A percentile compares a stretch with the other conserved stretches of the same genome.
These are phyloP conservation scores for Urophycis tenuis DNA, from an alignment of 2,797 vertebrate genomes.

Conservation along the genomic window DNA sequence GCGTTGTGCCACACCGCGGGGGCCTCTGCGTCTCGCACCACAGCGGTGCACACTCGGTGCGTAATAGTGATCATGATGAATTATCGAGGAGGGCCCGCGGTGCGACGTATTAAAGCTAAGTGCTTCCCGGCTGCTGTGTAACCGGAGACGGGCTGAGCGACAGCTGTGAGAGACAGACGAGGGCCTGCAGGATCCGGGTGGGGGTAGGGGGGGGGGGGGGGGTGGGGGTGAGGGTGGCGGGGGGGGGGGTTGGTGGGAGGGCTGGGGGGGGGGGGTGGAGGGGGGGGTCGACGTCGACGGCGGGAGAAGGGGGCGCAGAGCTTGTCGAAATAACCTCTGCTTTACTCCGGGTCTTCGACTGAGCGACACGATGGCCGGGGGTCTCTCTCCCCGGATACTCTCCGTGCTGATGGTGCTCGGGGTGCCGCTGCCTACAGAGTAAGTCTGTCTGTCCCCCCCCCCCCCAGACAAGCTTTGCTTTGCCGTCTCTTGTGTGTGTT, in stretches of 20 bases:
- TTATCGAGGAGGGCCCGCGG: conserved; percentile 37
- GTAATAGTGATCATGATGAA: conserved; percentile 41
- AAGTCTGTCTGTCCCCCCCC: too few species aligned
- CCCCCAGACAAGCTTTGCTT: neutral
- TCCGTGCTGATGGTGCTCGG: conserved; percentile 42
- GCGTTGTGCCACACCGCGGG: neutral
- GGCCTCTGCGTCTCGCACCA: neutral
- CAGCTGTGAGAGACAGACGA: conserved; percentile 57
- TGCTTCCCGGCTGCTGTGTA: conserved; percentile 57
- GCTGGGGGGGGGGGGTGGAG: conserved; percentile 20
- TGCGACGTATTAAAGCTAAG: conserved; percentile 48
- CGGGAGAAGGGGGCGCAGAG: conserved; percentile 1
- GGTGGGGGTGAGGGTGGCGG: conserved; percentile 16
- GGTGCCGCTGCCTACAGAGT: conserved; percentile 54
- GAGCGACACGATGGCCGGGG: conserved; percentile 48
- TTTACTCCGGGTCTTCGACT: conserved; percentile 43
- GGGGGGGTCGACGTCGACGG: conserved; percentile 7
- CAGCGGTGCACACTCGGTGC: too few species aligned
- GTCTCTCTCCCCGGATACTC: conserved; percentile 48
- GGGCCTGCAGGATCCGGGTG: conserved; percentile 27
- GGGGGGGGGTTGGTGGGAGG: conserved; percentile 5
- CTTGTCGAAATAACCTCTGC: conserved; percentile 54
- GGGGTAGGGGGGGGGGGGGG: conserved; percentile 13
- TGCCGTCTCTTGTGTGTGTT: neutral
- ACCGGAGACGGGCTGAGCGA: conserved; percentile 58